Conservation (phyloP, 2,888 invertebrate genomes). For the Macrostomum cliftonense region DNA sequence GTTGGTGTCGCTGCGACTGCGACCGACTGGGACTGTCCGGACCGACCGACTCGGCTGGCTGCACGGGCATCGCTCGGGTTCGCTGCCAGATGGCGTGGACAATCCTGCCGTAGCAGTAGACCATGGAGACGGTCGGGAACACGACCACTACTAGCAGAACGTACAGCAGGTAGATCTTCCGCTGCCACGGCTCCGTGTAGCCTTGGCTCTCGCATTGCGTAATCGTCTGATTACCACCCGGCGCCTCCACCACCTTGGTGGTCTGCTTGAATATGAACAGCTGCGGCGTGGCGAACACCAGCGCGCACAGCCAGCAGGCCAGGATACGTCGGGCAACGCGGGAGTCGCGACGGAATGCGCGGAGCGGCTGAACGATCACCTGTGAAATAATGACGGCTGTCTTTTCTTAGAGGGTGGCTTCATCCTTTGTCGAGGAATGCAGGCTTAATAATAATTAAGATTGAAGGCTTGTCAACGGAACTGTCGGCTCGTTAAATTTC, state of each 20-base stretch:
- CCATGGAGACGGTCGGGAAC: conserved; percentile 35
- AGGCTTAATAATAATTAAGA: too few relatives aligned
- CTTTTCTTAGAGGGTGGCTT: too few relatives aligned
- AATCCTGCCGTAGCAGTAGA: conserved; percentile 38
- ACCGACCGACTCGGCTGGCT: conserved; percentile 10
- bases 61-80: conserved; percentile 17
- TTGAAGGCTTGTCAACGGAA: too few relatives aligned
- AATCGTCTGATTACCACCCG: conserved; percentile 1
- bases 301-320: conserved; percentile 34
- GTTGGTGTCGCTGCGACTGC: conserved; percentile 2
- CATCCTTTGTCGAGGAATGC: too few relatives aligned
- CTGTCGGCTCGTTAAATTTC: too few relatives aligned
- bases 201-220: conserved; percentile 32
- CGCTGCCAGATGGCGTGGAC: conserved; percentile 36
- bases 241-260: conserved; percentile 9
- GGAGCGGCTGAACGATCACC: conserved; percentile 12
- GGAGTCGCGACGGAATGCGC: conserved; percentile 10
- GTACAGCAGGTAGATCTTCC: conserved; percentile 38
- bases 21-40: conserved; percentile 7
- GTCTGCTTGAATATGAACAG: conserved; percentile 36
- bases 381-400: neutral
- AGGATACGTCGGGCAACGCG: conserved; percentile 33
- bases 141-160: conserved; percentile 36
- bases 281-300: conserved; percentile 35
- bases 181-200: conserved; percentile 38